Evolutionary conservation across 2,797 vertebrate species (phyloP).

Genomic region (Arrhamphus sclerolepis): DNA sequence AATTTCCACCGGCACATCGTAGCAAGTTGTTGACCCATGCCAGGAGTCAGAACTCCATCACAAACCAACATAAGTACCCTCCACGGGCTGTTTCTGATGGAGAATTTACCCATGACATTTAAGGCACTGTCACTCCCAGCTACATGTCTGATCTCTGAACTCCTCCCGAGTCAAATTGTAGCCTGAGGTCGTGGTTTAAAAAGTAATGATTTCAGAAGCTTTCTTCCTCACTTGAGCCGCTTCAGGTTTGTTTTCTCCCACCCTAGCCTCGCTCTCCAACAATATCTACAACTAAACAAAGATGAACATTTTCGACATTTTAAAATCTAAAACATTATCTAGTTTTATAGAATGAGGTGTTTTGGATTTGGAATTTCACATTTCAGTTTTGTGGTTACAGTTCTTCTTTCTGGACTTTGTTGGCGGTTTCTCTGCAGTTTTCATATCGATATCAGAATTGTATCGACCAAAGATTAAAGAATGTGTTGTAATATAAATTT

Average conservation of each 20-base stretch:
- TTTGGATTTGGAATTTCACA: no score
- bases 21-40: slow-evolving; percentile 39
- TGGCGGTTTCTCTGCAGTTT: no score
- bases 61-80: slow-evolving; percentile 25
- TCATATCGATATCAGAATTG: no score
- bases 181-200: slow-evolving; percentile 31
- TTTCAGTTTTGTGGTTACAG: no score
- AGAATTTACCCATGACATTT: slow-evolving; percentile 40
- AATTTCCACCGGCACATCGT: slow-evolving; percentile 1
- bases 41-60: slow-evolving; percentile 36
- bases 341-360: no score
- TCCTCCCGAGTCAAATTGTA: slow-evolving; percentile 43
- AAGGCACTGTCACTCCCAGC: slow-evolving; percentile 28
- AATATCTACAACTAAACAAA: no score
- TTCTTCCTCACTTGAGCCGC: background rate
- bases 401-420: no score
- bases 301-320: no score
- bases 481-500: no score
- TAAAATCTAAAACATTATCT: no score
- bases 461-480: no score
- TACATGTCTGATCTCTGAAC: slow-evolving; percentile 61
- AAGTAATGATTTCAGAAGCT: slow-evolving; percentile 18
- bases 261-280: no score
- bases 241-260: slow-evolving; percentile 10
- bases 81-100: slow-evolving; percentile 38